Conservation (phyloP, 2,113 vertebrate species). For the Cromileptes altivelis region DNA sequence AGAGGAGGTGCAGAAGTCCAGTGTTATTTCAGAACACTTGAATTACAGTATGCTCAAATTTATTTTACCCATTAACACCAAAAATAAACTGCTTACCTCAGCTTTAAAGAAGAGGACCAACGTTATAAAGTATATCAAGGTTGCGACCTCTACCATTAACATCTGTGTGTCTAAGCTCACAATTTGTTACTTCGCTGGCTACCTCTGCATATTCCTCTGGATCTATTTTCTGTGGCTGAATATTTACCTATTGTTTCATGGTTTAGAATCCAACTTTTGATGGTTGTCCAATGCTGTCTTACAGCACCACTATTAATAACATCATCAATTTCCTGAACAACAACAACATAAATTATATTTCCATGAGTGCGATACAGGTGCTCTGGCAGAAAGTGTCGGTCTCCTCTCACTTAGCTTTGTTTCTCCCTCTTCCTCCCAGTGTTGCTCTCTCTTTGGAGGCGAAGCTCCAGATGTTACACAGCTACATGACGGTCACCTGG, state of each 20-base stretch:
- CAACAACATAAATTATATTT: not conserved
- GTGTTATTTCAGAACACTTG: too few relatives aligned
- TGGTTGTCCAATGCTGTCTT: not conserved
- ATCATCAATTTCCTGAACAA: not conserved
- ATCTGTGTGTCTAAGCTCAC: not conserved
- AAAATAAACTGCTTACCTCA: too few relatives aligned
- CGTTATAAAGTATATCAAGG: too few relatives aligned
- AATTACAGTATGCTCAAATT: too few relatives aligned
- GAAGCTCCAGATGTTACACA: slow-evolving; percentile 95
- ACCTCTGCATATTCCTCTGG: not conserved
- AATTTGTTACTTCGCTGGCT: not conserved
- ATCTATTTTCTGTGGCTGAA: not conserved
- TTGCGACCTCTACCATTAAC: too few relatives aligned
- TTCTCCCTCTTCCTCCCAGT: slow-evolving; percentile 70
- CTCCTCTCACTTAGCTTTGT: slow-evolving; percentile 1
- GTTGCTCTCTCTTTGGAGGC: slow-evolving; percentile 95
- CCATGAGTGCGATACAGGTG: not conserved
- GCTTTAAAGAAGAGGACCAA: too few relatives aligned
- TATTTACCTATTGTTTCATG: not conserved
- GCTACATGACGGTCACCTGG: slow-evolving; percentile 97
- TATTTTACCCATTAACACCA: too few relatives aligned
- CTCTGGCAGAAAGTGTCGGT: not conserved
- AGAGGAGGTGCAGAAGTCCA: too few relatives aligned
- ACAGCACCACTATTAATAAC: not conserved
- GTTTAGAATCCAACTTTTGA: not conserved